Percentiles rank a stretch among this genome's conserved stretches.
Evolutionary conservation across 2,888 invertebrate species (phyloP).

Genomic region (Pollenia labialis): DNA sequence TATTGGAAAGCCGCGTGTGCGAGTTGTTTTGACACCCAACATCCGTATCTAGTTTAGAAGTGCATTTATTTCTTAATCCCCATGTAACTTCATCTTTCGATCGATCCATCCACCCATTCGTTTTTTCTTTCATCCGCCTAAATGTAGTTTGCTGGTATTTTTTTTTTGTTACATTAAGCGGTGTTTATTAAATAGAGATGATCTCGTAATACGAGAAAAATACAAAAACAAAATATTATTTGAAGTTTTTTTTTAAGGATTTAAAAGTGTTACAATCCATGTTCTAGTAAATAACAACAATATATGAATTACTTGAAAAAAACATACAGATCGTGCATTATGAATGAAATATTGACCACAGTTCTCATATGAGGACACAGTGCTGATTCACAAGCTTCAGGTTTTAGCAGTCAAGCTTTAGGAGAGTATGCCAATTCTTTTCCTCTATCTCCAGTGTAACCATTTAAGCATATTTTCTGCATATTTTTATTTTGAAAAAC

Average conservation of each 20-base stretch:
- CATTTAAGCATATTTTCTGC: too few relatives aligned
- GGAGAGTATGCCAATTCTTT: too few relatives aligned
- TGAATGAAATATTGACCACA: constrained; percentile 60
- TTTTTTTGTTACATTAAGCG: constrained; percentile 41
- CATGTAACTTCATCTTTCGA: neutral
- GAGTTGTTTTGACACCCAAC: constrained; percentile 75
- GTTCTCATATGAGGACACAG: neutral
- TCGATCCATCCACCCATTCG: constrained; percentile 1
- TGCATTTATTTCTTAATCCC: constrained; percentile 20
- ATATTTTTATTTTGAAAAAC: too few relatives aligned
- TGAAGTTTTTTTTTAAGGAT: constrained; percentile 30
- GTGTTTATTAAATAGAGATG: constrained; percentile 45
- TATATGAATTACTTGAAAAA: neutral
- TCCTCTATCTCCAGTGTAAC: too few relatives aligned
- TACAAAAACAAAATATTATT: constrained; percentile 1
- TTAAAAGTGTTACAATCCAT: constrained; percentile 42
- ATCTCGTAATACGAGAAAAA: constrained; percentile 36
- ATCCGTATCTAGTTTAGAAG: constrained; percentile 66
- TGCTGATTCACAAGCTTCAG: neutral
- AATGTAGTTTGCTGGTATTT: constrained; percentile 1
- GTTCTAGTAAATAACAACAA: constrained; percentile 11
- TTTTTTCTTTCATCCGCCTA: constrained; percentile 5
- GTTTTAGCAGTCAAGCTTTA: too few relatives aligned
- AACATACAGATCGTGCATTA: constrained; percentile 41
- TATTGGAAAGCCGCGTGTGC: constrained; percentile 70